phyloP scores from a whole-genome alignment of 2,888 invertebrate genomes.

The Tricholauxania praeusta region DNA sequence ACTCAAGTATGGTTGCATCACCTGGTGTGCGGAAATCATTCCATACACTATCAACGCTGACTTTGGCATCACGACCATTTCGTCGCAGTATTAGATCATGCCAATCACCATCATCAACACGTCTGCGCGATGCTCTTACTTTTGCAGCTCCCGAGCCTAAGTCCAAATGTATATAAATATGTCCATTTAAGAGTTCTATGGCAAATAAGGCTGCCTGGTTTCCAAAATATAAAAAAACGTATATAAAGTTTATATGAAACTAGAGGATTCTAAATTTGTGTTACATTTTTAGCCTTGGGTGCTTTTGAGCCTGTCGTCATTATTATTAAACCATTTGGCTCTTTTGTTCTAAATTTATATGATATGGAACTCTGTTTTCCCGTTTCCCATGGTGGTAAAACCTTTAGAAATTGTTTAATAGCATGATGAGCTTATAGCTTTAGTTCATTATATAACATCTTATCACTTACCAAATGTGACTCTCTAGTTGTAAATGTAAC shows the following conservation, averaged over 20 bases:
- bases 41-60: constrained; percentile 89
- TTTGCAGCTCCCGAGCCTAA: constrained; percentile 92
- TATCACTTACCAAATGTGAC: constrained; percentile 85
- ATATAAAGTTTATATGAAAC: neutral
- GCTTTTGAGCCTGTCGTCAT: constrained; percentile 88
- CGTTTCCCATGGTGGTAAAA: constrained; percentile 90
- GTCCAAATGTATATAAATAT: constrained; percentile 92
- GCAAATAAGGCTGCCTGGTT: constrained; percentile 89
- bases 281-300: constrained; percentile 75
- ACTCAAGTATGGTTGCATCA: constrained; percentile 88
- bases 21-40: constrained; percentile 92
- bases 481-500: constrained; percentile 93
- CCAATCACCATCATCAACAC: constrained; percentile 93
- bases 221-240: neutral
- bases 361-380: constrained; percentile 90
- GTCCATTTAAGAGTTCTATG: constrained; percentile 93
- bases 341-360: constrained; percentile 95
- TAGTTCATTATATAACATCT: too few species aligned
- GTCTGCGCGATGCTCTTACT: constrained; percentile 82
- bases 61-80: constrained; percentile 85
- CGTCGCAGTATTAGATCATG: constrained; percentile 89
- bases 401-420: constrained; percentile 48
- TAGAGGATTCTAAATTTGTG: neutral
- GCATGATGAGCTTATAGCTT: neutral
- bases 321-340: constrained; percentile 93